Base-by-base conservation (phyloP, 2,797 vertebrate species). In the Premnoplex brunnescens region DNA sequence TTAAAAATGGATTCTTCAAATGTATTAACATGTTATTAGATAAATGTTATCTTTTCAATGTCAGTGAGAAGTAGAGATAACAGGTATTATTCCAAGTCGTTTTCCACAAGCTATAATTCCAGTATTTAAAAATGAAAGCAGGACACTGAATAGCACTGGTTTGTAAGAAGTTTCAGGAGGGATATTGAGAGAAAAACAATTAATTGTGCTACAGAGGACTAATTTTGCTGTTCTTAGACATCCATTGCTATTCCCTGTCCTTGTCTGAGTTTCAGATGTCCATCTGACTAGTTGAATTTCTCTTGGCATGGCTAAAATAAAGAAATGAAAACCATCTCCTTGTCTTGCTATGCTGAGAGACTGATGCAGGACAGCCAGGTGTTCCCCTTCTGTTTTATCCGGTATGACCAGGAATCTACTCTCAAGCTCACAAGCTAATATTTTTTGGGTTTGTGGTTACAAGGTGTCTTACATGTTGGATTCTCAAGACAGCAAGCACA, bases 351-450 rank as follows among this genome's bases (percentile, higher is more conserved):
- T 30, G 64, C 36, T 58, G 24, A 58, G 30, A 67, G 36, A 34
- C 1, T 0, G 43, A 22, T 24, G 27, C 7, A 82, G 12, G 17
- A 51, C 27, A 54, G 12, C 4, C 32, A 64, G 28, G 21, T 1
- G 1, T n/a, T 46, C 6, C 23, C 6, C 4, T 79, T 72, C 30
- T 2, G 0, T 54, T n/a, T 52, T 49, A 72, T 2, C 6, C n/a
- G 51, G 6, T 62, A 16, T n/a, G 43, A 49, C 6, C 12, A 62
- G 30, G 13, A 9, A 34, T 18, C 26, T 49, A 7, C 66, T 75
- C 18, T 14, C 26, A 76, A 66, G 39, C 6, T 43, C 19, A 17
- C 21, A 67, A 77, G 28, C 4, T n/a, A 49, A 5, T 36, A 20
- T 54, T 58, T 62, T 88, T 67, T 76, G 8, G 13, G 36, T 12